phyloP scores from a whole-genome alignment of 2,113 vertebrate species.

The Psephotus haematonotus region DNA sequence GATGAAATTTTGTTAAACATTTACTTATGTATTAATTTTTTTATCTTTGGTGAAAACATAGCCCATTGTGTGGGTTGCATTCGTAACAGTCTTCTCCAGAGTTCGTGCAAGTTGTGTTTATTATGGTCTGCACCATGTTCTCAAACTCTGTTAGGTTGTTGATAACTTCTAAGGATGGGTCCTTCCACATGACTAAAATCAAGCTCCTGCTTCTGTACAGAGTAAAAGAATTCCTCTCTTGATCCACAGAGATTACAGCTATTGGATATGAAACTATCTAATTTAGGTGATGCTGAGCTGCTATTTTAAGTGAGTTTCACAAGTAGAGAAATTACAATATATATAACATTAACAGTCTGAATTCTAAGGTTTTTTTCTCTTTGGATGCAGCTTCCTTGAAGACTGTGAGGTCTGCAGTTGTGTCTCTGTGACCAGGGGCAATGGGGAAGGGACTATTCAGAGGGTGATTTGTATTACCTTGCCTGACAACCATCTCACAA shows the following conservation, averaged over 20 bases:
- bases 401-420: not conserved
- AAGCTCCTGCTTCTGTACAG: not conserved
- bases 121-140: not conserved
- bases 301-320: not conserved
- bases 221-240: not conserved
- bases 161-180: not conserved
- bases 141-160: not conserved
- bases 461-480: not conserved
- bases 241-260: fast-evolving
- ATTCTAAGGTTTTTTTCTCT: not conserved
- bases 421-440: fast-evolving
- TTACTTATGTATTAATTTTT: not conserved
- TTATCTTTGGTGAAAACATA: not conserved
- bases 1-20: not conserved
- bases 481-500: not conserved
- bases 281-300: not conserved
- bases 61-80: not conserved
- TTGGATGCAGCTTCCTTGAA: not conserved
- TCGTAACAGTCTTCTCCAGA: not conserved
- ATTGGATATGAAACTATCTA: fast-evolving
- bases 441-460: not conserved
- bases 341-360: not conserved
- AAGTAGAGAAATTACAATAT: not conserved
- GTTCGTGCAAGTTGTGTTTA: not conserved
- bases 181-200: not conserved